Conservation (phyloP, 2,797 vertebrate genomes). For the Ceryle rudis region DNA sequence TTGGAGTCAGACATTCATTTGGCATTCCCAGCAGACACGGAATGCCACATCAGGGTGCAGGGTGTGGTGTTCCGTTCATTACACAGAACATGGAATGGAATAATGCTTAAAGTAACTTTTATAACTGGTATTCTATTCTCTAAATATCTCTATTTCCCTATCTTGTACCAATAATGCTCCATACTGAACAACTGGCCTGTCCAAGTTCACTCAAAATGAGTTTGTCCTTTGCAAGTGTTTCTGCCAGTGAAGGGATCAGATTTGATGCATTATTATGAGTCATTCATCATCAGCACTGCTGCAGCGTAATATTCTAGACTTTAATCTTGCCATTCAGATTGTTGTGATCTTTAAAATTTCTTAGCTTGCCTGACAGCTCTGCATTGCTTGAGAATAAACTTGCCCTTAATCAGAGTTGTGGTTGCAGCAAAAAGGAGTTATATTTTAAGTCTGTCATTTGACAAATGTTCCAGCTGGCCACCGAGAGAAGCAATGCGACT, state of each 20-base stretch:
- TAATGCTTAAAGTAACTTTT: neutral
- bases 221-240: neutral
- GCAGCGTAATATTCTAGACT: neutral
- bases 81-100: neutral
- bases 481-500: neutral
- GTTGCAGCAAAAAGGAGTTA: neutral
- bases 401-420: neutral
- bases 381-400: neutral
- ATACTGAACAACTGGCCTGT: neutral
- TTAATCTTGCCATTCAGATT: neutral
- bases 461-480: neutral
- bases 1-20: neutral
- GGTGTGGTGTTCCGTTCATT: neutral
- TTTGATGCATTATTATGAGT: neutral
- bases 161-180: neutral
- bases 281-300: neutral
- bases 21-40: neutral
- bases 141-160: neutral
- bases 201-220: neutral
- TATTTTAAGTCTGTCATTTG: neutral
- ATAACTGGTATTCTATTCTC: accelerated
- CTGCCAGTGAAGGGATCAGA: neutral
- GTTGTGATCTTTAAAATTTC: neutral
- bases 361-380: neutral
- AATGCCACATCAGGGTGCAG: neutral